Evolutionary conservation across 2,113 vertebrate genomes (phyloP).

Genomic region (Narcine bancroftii): DNA sequence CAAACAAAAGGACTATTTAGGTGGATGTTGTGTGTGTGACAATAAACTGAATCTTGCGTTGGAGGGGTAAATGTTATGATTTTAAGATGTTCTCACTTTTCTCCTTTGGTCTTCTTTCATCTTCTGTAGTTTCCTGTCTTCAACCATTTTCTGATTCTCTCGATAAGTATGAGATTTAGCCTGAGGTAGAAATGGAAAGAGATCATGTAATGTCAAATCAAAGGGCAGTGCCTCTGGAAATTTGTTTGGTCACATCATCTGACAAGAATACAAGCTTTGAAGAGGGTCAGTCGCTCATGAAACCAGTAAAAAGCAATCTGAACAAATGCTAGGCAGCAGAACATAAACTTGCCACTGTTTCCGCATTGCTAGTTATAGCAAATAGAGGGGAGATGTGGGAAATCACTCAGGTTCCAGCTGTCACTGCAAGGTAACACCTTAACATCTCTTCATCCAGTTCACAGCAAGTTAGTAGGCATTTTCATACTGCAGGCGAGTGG

Average conservation of each 20-base stretch:
- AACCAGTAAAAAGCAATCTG: background rate
- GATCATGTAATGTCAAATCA: background rate
- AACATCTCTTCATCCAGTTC: background rate
- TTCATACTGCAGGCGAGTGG: no score
- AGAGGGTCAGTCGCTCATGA: background rate
- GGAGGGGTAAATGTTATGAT: no score
- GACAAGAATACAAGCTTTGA: background rate
- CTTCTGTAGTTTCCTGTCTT: slow-evolving; percentile 49
- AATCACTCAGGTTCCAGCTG: background rate
- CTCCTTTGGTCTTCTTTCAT: slow-evolving; percentile 56
- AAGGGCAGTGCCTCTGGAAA: background rate
- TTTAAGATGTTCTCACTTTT: slow-evolving; percentile 51
- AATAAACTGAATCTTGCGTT: no score
- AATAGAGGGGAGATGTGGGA: background rate
- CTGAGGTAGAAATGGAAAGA: slow-evolving; percentile 45
- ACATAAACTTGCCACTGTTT: background rate
- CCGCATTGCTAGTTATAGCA: background rate
- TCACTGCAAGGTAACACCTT: background rate
- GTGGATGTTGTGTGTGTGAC: no score
- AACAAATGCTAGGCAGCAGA: background rate
- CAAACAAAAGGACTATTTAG: no score
- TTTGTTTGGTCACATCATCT: background rate
- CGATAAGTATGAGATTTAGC: slow-evolving; percentile 44
- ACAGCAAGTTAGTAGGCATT: background rate
- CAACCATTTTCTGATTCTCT: slow-evolving; percentile 48